A percentile compares a stretch with the other conserved stretches of the same genome.
Evolutionary conservation across 2,113 vertebrate genomes (phyloP).

Genomic region (Cyanoderma ruficeps): DNA sequence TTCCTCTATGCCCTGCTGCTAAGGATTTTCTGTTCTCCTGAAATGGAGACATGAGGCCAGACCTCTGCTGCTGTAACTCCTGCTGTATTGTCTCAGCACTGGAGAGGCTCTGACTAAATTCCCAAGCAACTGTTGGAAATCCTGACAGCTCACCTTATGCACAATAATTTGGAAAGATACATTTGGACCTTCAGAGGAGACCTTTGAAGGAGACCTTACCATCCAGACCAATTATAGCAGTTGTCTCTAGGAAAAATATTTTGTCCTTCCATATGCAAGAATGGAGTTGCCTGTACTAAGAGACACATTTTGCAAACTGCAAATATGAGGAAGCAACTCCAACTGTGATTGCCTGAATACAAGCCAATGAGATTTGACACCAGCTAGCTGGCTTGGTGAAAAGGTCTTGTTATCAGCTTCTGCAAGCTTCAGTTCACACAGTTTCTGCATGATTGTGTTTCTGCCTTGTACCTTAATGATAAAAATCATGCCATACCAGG

Average conservation of each 20-base stretch:
- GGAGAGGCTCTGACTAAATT: neutral
- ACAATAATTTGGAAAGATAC: neutral
- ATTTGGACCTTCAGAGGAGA: neutral
- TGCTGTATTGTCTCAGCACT: neutral
- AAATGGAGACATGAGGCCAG: neutral
- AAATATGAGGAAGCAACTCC: neutral
- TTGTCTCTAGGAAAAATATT: neutral
- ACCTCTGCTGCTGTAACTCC: neutral
- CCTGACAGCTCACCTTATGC: neutral
- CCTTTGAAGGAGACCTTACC: neutral
- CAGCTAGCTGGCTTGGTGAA: neutral
- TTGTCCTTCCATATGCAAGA: neutral
- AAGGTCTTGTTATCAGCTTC: conserved; percentile 20
- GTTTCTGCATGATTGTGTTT: neutral
- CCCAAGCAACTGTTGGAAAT: neutral
- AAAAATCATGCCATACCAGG: neutral
- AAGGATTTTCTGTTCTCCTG: neutral
- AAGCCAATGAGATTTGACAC: neutral
- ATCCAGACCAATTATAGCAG: neutral
- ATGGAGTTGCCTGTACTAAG: neutral
- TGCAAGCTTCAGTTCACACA: neutral
- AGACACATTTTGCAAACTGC: neutral
- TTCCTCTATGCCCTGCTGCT: neutral
- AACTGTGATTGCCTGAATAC: neutral
- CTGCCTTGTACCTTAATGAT: neutral